Conservation (phyloP, 1,140 invertebrate genomes). For the Centruroides sculpturatus region DNA sequence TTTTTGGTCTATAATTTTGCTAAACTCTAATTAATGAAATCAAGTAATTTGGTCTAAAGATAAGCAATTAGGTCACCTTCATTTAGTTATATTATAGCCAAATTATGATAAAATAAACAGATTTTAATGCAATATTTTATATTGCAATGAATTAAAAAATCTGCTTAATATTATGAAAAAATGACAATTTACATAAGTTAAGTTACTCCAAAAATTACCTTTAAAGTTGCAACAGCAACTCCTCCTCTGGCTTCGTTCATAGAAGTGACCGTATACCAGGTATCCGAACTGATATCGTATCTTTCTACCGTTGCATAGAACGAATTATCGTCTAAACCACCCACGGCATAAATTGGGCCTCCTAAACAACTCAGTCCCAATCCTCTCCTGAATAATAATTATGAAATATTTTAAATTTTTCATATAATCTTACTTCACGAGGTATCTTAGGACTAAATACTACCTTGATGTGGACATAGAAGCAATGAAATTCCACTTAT, state of each 20-base stretch:
- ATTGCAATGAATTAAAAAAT: too few species aligned
- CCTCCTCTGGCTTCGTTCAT: slow-evolving; percentile 32
- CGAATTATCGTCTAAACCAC: slow-evolving; percentile 92
- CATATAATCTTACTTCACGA: slow-evolving; percentile 69
- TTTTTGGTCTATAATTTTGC: too few species aligned
- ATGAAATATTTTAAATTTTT: neutral
- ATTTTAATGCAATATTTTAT: too few species aligned
- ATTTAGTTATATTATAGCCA: too few species aligned
- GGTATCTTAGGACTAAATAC: neutral
- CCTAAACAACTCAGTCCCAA: slow-evolving; percentile 30
- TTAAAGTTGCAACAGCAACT: slow-evolving; percentile 29
- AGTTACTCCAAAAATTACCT: slow-evolving; percentile 19
- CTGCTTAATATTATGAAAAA: too few species aligned
- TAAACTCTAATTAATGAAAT: too few species aligned
- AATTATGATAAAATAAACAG: too few species aligned
- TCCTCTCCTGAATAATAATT: slow-evolving; percentile 17
- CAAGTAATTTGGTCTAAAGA: too few species aligned
- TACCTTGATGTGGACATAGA: slow-evolving; percentile 90
- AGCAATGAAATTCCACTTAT: slow-evolving; percentile 94
- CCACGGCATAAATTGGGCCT: slow-evolving; percentile 91
- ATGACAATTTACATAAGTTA: too few species aligned
- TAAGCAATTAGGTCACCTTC: too few species aligned
- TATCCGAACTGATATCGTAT: slow-evolving; percentile 49
- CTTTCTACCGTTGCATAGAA: slow-evolving; percentile 98
- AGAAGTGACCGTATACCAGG: slow-evolving; percentile 28